Conservation (phyloP, 2,113 vertebrate species). For the Dasyurus viverrinus region DNA sequence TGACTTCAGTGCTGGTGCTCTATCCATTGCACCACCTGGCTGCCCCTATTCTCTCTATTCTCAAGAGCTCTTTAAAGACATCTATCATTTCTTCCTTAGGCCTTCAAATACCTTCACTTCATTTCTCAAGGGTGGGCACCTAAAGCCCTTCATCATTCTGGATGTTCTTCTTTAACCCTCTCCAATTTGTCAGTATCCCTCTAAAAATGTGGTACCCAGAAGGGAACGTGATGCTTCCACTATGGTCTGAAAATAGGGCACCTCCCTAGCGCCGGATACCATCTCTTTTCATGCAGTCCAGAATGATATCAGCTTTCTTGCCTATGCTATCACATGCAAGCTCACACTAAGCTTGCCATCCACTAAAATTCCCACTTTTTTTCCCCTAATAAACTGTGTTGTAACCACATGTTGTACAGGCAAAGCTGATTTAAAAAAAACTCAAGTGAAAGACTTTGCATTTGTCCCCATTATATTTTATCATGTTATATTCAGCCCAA, state of each 20-base stretch:
- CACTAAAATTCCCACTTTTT: background rate
- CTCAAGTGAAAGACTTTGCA: background rate
- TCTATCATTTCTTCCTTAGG: background rate
- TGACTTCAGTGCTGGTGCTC: too few species aligned
- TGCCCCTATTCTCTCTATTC: too few species aligned
- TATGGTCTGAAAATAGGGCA: background rate
- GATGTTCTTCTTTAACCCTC: background rate
- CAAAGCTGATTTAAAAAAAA: background rate
- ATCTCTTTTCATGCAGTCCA: background rate
- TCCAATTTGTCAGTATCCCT: background rate
- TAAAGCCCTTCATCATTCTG: background rate
- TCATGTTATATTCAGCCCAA: background rate
- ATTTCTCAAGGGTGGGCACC: background rate
- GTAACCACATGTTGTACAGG: background rate
- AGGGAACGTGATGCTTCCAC: background rate
- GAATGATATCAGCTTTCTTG: background rate
- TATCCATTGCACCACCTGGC: too few species aligned
- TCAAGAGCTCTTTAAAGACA: background rate
- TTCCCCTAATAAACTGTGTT: background rate
- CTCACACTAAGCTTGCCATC: background rate
- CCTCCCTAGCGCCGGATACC: background rate
- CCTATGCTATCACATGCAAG: background rate
- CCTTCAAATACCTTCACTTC: background rate
- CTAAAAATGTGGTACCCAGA: background rate
- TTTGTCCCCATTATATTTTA: background rate